Conservation (phyloP, 2,888 invertebrate genomes). For the Sinhomidia bicolor region DNA sequence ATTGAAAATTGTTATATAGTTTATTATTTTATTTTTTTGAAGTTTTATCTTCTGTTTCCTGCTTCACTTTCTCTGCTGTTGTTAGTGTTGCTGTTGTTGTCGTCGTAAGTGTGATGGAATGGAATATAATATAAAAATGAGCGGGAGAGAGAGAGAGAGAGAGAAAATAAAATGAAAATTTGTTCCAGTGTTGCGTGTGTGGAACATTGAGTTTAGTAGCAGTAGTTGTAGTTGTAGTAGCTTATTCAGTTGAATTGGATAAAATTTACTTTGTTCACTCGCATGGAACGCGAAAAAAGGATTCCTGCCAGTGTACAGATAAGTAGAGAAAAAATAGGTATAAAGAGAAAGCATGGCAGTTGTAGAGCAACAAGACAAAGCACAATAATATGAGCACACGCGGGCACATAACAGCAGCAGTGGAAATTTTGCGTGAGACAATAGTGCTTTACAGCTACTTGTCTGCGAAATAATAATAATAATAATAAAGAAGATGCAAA, state of each 20-base stretch:
- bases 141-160: too few relatives aligned
- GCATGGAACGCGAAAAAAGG: background rate
- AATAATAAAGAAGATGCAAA: background rate
- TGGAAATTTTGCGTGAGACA: background rate
- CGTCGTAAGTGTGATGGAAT: background rate
- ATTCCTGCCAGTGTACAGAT: background rate
- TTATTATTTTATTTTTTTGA: too few relatives aligned
- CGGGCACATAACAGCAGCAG: background rate
- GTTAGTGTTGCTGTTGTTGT: background rate
- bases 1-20: too few relatives aligned
- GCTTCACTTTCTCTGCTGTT: background rate
- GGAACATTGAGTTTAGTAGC: background rate
- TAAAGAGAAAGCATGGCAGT: background rate
- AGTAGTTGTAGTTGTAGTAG: background rate
- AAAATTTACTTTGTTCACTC: constrained; percentile 19
- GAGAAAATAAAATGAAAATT: background rate
- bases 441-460: background rate
- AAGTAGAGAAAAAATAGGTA: too few relatives aligned
- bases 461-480: background rate
- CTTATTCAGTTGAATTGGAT: constrained; percentile 10
- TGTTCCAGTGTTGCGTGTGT: background rate
- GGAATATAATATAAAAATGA: background rate
- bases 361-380: background rate
- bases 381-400: background rate
- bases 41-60: too few relatives aligned